These are phyloP conservation scores for Trematocara stigmaticum DNA, from an alignment of 2,113 vertebrate species.

Conservation along the genomic window DNA sequence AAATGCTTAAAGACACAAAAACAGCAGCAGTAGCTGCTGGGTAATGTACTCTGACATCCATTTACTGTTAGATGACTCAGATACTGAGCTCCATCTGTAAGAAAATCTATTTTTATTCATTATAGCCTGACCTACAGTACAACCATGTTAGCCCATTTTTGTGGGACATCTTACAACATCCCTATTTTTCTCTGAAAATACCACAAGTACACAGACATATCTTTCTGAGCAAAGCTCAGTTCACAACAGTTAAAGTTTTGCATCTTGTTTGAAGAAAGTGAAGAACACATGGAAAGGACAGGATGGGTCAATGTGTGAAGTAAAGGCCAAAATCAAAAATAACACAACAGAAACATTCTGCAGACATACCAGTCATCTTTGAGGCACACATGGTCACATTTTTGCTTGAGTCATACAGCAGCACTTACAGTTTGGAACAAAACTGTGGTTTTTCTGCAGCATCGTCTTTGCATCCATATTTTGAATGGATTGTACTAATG, in stretches of 20 bases:
- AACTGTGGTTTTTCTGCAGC: neutral
- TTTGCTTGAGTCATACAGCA: neutral
- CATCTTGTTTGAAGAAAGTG: neutral
- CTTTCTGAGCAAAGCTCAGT: neutral
- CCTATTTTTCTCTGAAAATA: neutral
- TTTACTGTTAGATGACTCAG: slow-evolving; percentile 41
- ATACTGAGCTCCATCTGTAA: slow-evolving; percentile 16
- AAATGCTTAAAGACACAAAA: neutral
- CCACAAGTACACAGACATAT: neutral
- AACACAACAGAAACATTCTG: neutral
- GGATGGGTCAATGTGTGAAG: neutral
- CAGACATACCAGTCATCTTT: neutral
- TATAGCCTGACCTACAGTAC: slow-evolving; percentile 22
- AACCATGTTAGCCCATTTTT: slow-evolving; percentile 11
- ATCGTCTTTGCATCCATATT: neutral
- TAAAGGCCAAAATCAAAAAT: neutral
- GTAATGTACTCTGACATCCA: slow-evolving; percentile 30
- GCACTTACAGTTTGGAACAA: neutral
- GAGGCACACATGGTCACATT: neutral
- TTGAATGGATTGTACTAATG: neutral
- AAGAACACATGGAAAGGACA: neutral
- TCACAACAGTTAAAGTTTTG: slow-evolving; percentile 1
- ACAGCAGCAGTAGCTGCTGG: neutral
- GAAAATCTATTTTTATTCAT: slow-evolving; percentile 52
- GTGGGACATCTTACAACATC: neutral